Evolutionary conservation across 92 coral and sea anemone species (phyloP).

Genomic region (Phenganax stokvisi): DNA sequence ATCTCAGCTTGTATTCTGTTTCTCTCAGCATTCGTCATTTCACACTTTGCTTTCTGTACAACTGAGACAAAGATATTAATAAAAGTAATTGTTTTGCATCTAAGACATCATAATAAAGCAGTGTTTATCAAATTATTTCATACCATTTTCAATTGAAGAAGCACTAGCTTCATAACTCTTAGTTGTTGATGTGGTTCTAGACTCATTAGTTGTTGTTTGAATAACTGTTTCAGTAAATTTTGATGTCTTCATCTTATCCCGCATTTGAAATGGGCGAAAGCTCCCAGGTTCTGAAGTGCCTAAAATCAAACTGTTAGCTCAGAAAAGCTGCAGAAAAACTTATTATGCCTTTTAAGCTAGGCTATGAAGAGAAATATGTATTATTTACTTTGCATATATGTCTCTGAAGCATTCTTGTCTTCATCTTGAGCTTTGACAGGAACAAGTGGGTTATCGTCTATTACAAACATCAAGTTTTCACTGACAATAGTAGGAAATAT

Average conservation of each 20-base stretch:
- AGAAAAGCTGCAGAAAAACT: too few relatives aligned
- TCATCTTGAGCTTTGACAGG: neutral
- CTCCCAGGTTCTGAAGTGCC: neutral
- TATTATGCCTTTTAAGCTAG: too few relatives aligned
- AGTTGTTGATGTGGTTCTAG: slow-evolving; percentile 21
- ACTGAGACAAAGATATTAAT: neutral
- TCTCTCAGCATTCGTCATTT: slow-evolving; percentile 55
- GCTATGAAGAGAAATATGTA: too few relatives aligned
- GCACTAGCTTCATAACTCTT: slow-evolving; percentile 29
- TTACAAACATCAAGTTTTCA: neutral
- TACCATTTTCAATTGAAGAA: slow-evolving; percentile 40
- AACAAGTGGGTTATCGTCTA: neutral
- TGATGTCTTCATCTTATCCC: slow-evolving; percentile 13
- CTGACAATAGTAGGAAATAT: too few relatives aligned
- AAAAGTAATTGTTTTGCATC: neutral
- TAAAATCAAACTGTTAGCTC: neutral
- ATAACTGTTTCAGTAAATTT: slow-evolving; percentile 21
- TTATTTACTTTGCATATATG: slow-evolving; percentile 16
- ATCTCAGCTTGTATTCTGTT: slow-evolving; percentile 66
- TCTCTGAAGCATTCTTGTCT: neutral
- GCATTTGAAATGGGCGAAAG: slow-evolving; percentile 14
- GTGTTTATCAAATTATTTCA: neutral
- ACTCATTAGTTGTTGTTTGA: slow-evolving; percentile 1
- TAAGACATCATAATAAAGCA: neutral
- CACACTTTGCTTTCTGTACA: slow-evolving; percentile 42